Conservation (phyloP, 2,113 vertebrate species). For the Grallaria varia region DNA sequence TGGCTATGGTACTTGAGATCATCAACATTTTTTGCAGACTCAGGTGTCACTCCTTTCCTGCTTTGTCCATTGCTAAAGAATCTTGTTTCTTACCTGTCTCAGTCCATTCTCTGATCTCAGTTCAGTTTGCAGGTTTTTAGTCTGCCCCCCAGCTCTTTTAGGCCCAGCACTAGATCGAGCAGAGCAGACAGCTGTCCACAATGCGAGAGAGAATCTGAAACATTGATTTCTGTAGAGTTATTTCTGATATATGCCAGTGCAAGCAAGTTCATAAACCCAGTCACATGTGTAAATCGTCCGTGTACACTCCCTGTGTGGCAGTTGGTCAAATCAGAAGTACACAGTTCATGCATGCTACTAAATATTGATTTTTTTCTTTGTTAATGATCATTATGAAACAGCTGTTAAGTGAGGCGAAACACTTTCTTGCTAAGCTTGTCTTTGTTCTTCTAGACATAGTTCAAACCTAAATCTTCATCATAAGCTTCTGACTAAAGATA, state of each 20-base stretch:
- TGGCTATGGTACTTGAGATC: not conserved
- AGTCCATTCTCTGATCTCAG: not conserved
- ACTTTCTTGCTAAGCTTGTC: conserved; percentile 63
- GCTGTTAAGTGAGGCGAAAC: conserved; percentile 3
- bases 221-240: not conserved
- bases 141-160: not conserved
- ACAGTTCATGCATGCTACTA: conserved; percentile 7
- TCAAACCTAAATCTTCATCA: conserved; percentile 93
- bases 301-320: not conserved
- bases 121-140: not conserved
- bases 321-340: not conserved
- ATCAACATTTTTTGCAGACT: not conserved
- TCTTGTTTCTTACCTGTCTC: not conserved
- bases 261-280: not conserved
- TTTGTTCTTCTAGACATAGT: conserved; percentile 86
- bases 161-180: not conserved
- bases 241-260: not conserved
- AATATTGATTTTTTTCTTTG: conserved; percentile 11
- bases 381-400: conserved; percentile 48
- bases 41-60: not conserved
- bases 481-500: conserved; percentile 91
- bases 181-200: not conserved
- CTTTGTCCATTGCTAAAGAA: not conserved
- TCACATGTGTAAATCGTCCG: not conserved
- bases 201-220: not conserved